Evolutionary conservation across 2,888 invertebrate genomes (phyloP).

Genomic region (Linnaemya vulpina): DNA sequence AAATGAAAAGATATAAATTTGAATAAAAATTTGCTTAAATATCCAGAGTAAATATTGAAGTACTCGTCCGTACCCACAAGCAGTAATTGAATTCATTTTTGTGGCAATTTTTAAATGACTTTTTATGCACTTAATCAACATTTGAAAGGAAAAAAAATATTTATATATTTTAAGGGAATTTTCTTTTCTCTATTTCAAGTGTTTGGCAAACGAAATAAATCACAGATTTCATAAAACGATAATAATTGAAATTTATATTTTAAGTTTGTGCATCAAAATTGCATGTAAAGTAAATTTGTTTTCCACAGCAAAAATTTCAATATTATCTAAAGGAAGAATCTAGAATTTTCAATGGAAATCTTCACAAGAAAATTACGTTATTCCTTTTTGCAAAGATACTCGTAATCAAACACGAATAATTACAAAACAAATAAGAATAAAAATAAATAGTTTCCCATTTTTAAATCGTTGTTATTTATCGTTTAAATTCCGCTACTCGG

Average conservation of each 20-base stretch:
- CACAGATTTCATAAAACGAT: not conserved
- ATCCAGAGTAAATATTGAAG: slow-evolving; percentile 5
- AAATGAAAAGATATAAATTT: slow-evolving; percentile 19
- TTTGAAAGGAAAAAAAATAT: not conserved
- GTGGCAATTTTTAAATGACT: not conserved
- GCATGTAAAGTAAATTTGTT: not conserved
- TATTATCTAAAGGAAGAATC: not conserved
- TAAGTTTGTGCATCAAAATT: not conserved
- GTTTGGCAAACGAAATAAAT: not conserved
- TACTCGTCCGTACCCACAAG: not conserved
- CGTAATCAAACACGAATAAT: too few species aligned
- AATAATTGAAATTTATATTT: not conserved
- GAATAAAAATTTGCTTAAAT: slow-evolving; percentile 14
- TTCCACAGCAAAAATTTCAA: not conserved
- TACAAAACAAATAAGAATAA: too few species aligned
- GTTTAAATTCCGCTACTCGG: too few species aligned
- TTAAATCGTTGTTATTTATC: too few species aligned
- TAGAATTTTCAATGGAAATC: not conserved
- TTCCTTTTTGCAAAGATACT: too few species aligned
- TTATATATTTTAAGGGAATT: not conserved
- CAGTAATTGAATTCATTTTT: slow-evolving; percentile 11
- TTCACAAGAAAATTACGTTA: too few species aligned
- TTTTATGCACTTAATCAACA: slow-evolving; percentile 10
- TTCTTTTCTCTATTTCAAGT: not conserved
- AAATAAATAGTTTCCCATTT: too few species aligned